These are phyloP conservation scores for Nudaria mundana DNA, from an alignment of 2,888 invertebrate species.

Conservation along the genomic window DNA sequence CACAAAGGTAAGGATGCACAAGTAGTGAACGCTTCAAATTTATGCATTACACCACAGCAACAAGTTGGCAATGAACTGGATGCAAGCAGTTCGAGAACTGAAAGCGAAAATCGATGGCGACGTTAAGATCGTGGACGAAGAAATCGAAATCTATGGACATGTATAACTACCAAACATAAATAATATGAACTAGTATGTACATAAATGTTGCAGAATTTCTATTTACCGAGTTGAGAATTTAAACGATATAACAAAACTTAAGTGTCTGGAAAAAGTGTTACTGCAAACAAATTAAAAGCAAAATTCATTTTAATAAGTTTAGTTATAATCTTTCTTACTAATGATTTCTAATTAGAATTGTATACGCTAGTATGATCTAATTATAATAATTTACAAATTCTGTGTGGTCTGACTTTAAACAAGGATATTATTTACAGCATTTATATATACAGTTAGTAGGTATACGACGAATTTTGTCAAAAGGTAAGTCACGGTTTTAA, in stretches of 20 bases:
- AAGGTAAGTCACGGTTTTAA: conserved; percentile 60
- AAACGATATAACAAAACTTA: neutral
- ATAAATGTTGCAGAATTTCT: neutral
- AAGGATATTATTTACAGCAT: too few species aligned
- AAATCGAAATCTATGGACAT: conserved; percentile 47
- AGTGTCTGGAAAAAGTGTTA: neutral
- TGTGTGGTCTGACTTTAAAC: too few species aligned
- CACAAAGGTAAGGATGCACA: too few species aligned
- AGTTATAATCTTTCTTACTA: neutral
- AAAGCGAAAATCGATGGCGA: conserved; percentile 64
- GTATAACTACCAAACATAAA: neutral
- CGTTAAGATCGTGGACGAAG: conserved; percentile 32
- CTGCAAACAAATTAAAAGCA: conserved; percentile 27
- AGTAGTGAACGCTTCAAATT: too few species aligned
- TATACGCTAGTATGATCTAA: too few species aligned
- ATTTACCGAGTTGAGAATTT: too few species aligned
- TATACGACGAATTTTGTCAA: conserved; percentile 24
- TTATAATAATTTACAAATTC: too few species aligned
- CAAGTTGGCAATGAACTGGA: conserved; percentile 58
- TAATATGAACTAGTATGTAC: too few species aligned
- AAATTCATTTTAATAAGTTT: conserved; percentile 34
- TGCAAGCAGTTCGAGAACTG: conserved; percentile 44
- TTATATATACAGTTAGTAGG: too few species aligned
- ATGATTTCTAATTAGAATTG: too few species aligned
- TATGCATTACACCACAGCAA: conserved; percentile 37